Evolutionary conservation across 1,140 invertebrate genomes (phyloP), one percentile per base, ranked within the genome.

Genomic region (Cotesia glomerata): DNA sequence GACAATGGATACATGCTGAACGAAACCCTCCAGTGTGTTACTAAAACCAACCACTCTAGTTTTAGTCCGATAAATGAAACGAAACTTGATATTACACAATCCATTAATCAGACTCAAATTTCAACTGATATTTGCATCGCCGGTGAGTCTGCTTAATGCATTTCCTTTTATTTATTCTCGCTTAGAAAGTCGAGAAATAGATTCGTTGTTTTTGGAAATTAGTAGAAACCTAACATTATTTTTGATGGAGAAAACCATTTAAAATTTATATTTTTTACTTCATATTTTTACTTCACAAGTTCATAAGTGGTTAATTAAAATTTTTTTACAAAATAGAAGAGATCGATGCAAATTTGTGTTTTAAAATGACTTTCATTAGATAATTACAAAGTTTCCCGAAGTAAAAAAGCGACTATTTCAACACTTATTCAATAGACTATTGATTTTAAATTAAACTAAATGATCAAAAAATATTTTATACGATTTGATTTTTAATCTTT

Each of bases 1-100:
- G 72, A 76, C 69, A 70, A 75, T 69, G 77, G 69, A 68, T 74
- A 73, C 72, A 18, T 72, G 49, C 71, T 76, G 9, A 68, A 76
- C 26, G 71, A 73, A 34, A 51, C 56, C 26, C 69, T 79, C 5
- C 18, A 76, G 11, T 81, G 77, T 45, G 8, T 58, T 18, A 26
- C 14, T 9, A 58, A 58, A 14, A 54, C 9, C 9, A 58, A 18
- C 16, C 13, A 54, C 52, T 13, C 2, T 14, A 54, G 56, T 5
- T 11, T 0, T 1, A 36, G 9, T 49, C 64, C 63, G 39, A 34
- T 18, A 63, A 51, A 52, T 35, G 45, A 34, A 11, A 72, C 69
- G 0, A 54, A 69, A 56, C 36, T 56, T n/a, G 18, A 70, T 32
- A 4, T 36, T n/a, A 63, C 75, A 64, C 51, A 76, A n/a, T 11